Base-by-base conservation (phyloP, 2,888 invertebrate genomes). In the Harpalus rubripes region DNA sequence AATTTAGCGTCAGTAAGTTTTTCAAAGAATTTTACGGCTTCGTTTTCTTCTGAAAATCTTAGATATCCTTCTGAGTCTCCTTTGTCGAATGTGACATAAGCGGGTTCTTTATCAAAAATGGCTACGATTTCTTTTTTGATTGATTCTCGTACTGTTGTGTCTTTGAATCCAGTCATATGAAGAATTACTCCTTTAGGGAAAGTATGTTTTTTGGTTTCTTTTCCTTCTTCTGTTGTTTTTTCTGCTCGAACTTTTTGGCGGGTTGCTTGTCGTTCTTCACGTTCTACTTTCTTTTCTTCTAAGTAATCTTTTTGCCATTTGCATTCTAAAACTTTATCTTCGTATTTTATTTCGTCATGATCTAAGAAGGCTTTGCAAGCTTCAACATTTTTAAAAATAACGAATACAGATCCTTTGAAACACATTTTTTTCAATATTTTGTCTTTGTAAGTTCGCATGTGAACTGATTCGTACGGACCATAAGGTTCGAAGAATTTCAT, bases 331-430 rank as follows among this genome's bases (percentile, higher is more conserved):
- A 95, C 95, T 0, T 92, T 92, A 87, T 94, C 96, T 88, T 96
- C 95, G 5, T 96, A 91, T 86, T 93, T 94, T 12, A 91, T 84
- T 10, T 85, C 85, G 56, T 91, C 91, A 87, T 96, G 95, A 18
- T 94, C 94, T 56, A 97, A 90, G 89, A 98, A 97, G 86, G 94
- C 95, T 88, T 96, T 95, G 1, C 97, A 97, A 89, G 94, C 94
- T 82, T 98, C 98, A 81, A 94, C 93, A 41, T 94, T 95, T 88
- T 95, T 94, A 91, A 98, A 99, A 5, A 96, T 96, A 8, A 95
- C 94, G 91, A 98, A 98, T 76, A 98, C 95, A 0, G 99, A 99
- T 78, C 99, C 99, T 92, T 99, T 97, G 90, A 97, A 97, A 85
- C 93, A 90, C 79, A 94, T 92, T 72, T 93, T 92, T 89, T 95